Conservation (phyloP, 2,888 invertebrate species). For the Drosophila algonquin region DNA sequence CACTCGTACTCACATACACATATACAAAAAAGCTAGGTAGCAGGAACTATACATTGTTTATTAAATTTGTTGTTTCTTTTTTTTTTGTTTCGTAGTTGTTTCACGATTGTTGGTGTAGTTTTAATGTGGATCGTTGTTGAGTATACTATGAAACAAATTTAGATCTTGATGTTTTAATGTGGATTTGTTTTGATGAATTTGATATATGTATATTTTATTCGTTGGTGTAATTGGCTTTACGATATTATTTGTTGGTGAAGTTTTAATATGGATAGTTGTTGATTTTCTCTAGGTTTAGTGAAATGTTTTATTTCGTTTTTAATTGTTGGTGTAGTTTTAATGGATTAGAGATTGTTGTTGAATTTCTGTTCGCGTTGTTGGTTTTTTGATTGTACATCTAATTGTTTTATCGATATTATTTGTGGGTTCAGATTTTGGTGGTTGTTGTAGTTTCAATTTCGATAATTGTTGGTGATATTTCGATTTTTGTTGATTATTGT, state of each 20-base stretch:
- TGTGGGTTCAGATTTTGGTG: not conserved
- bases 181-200: too few species aligned
- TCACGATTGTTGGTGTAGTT: not conserved
- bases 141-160: not conserved
- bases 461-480: not conserved
- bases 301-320: not conserved
- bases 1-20: conserved; percentile 25
- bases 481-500: not conserved
- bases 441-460: too few species aligned
- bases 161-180: too few species aligned
- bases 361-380: not conserved
- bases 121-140: not conserved
- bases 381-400: too few species aligned
- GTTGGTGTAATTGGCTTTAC: not conserved
- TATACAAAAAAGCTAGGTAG: conserved; percentile 63
- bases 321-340: not conserved
- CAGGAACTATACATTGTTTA: conserved; percentile 74
- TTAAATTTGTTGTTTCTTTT: conserved; percentile 4
- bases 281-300: not conserved
- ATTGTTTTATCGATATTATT: too few species aligned
- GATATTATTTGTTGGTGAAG: not conserved
- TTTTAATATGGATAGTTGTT: not conserved
- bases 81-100: conserved; percentile 9
- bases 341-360: not conserved
- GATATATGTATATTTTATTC: not conserved